Conservation (phyloP, 2,888 invertebrate genomes). For the Drosophila anomalata region DNA sequence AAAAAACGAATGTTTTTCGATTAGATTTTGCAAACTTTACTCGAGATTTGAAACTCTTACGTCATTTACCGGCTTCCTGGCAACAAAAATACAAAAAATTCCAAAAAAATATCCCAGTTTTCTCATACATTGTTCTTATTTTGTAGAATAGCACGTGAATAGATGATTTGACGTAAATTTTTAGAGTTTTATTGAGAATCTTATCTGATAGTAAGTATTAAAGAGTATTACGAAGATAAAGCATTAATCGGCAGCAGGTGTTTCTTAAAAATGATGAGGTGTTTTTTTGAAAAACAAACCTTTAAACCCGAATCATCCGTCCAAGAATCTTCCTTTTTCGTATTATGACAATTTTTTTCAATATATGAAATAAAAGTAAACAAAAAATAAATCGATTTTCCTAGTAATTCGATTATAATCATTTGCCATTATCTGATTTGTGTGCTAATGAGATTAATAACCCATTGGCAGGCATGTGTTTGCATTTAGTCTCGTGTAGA, state of each 20-base stretch:
- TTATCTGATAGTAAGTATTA: constrained; percentile 10
- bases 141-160: constrained; percentile 10
- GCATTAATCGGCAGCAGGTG: neutral
- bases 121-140: neutral
- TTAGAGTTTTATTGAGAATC: neutral
- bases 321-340: no score
- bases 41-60: neutral
- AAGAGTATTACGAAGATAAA: constrained; percentile 6
- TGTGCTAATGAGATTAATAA: constrained; percentile 2
- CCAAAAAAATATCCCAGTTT: neutral
- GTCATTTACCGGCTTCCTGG: neutral
- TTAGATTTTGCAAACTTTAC: constrained; percentile 12
- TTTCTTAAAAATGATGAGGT: neutral
- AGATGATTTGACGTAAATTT: constrained; percentile 7
- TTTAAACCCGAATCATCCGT: no score
- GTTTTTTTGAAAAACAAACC: no score
- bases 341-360: no score
- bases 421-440: neutral
- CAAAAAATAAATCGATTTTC: neutral
- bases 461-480: constrained; percentile 1
- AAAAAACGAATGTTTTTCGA: constrained; percentile 1
- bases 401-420: neutral
- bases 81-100: neutral
- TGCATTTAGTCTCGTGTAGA: constrained; percentile 3
- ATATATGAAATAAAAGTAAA: no score